phyloP scores from a whole-genome alignment of 2,888 invertebrate genomes.

The Dorcus hopei region DNA sequence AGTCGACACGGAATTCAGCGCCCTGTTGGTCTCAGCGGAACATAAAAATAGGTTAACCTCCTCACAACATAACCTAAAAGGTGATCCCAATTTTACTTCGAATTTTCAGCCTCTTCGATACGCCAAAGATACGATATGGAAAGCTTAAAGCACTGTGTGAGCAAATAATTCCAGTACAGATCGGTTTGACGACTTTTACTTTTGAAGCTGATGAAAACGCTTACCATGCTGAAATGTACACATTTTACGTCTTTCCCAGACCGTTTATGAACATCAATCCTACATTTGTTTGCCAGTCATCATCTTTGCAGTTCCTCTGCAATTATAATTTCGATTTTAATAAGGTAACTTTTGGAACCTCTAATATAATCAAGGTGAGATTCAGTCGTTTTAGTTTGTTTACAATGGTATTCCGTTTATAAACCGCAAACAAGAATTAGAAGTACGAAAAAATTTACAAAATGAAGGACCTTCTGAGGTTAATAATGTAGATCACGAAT shows the following conservation, averaged over 20 bases:
- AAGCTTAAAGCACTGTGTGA: slow-evolving; percentile 51
- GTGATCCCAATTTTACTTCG: not conserved
- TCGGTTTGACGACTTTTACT: slow-evolving; percentile 66
- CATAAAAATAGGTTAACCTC: slow-evolving; percentile 15
- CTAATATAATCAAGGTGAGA: slow-evolving; percentile 1
- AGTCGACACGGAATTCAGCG: slow-evolving; percentile 75
- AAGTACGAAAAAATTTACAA: slow-evolving; percentile 24
- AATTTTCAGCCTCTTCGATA: slow-evolving; percentile 58
- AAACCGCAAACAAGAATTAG: slow-evolving; percentile 55
- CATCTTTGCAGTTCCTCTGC: slow-evolving; percentile 62
- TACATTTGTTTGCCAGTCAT: slow-evolving; percentile 61
- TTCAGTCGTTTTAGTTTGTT: slow-evolving; percentile 55
- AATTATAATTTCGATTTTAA: slow-evolving; percentile 69
- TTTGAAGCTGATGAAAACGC: slow-evolving; percentile 57
- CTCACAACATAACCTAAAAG: slow-evolving; percentile 5
- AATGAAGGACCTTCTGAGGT: slow-evolving; percentile 30
- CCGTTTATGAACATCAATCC: slow-evolving; percentile 60
- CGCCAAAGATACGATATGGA: slow-evolving; percentile 53
- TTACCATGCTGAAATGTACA: slow-evolving; percentile 61
- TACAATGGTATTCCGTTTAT: slow-evolving; percentile 68
- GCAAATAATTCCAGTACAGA: slow-evolving; percentile 62
- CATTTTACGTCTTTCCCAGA: slow-evolving; percentile 67
- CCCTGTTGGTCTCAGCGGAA: slow-evolving; percentile 44
- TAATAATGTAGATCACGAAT: slow-evolving; percentile 35
- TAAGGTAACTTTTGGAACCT: slow-evolving; percentile 55